Conservation (phyloP, 30 jellyfish, hydroid and myxozoan species). For the Aurelia coerulea region DNA sequence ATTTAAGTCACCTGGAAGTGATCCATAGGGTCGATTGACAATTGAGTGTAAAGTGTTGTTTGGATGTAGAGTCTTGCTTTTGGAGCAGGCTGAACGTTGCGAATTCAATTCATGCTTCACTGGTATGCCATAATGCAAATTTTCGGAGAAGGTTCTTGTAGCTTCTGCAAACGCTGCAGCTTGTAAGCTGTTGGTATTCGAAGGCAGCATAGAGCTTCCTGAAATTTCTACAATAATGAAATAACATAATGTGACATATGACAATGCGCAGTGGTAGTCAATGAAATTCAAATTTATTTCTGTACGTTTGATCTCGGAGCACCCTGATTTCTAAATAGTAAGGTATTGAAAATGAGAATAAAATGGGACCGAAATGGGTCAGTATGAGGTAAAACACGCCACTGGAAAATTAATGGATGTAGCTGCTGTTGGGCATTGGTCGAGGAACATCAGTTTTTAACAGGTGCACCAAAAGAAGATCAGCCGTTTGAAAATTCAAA, state of each 20-base stretch:
- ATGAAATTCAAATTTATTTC: no score
- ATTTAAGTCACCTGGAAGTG: conserved; percentile 58
- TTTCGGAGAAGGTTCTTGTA: neutral
- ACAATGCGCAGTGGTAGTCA: no score
- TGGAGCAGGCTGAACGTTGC: neutral
- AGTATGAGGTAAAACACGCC: no score
- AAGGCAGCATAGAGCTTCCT: neutral
- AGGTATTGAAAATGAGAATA: no score
- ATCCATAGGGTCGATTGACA: conserved; percentile 43
- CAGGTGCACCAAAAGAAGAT: no score
- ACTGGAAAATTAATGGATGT: no score
- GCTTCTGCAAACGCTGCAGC: neutral
- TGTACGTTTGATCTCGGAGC: no score
- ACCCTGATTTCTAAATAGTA: no score
- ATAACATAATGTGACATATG: neutral
- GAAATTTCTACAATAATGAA: neutral
- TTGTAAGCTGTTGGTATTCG: neutral
- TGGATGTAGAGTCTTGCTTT: conserved; percentile 10
- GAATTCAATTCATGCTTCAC: conserved; percentile 21
- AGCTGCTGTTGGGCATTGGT: no score
- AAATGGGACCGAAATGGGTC: no score
- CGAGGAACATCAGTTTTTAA: no score
- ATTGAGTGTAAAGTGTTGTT: neutral
- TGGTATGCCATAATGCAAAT: neutral
- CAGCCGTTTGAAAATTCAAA: no score